These are phyloP conservation scores for Philhelius pedissequus DNA, from an alignment of 2,888 invertebrate species.

Conservation along the genomic window DNA sequence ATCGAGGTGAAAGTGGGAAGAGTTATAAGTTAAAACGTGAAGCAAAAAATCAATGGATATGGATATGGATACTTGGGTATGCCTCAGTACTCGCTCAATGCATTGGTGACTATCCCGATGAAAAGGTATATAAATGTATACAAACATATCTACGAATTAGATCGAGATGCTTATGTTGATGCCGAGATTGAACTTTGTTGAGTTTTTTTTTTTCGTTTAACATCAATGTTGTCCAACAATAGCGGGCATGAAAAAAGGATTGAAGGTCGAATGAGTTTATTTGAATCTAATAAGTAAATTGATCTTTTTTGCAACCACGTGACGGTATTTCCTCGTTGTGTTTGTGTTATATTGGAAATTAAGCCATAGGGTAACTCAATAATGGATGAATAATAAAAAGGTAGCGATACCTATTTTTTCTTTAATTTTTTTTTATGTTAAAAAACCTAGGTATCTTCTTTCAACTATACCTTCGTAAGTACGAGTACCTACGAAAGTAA, in stretches of 20 bases:
- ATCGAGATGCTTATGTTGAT: constrained; percentile 24
- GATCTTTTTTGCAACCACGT: constrained; percentile 33
- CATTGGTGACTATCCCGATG: not conserved
- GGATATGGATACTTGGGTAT: constrained; percentile 26
- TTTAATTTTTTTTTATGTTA: too few species aligned
- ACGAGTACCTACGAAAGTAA: too few species aligned
- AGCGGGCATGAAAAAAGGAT: constrained; percentile 9
- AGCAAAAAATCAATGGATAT: constrained; percentile 58
- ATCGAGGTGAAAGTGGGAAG: constrained; percentile 56
- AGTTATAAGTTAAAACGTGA: constrained; percentile 48
- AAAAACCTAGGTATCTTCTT: too few species aligned
- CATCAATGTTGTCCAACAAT: not conserved
- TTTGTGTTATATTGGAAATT: not conserved
- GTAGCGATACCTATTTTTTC: too few species aligned
- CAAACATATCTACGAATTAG: not conserved
- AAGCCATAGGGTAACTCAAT: not conserved
- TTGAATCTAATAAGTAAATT: constrained; percentile 23
- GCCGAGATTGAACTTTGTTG: constrained; percentile 20
- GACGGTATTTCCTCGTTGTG: not conserved
- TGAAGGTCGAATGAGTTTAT: constrained; percentile 41
- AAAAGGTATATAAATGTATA: not conserved
- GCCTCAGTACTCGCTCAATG: not conserved
- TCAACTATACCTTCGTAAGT: too few species aligned
- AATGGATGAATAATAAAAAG: too few species aligned
- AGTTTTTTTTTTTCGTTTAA: not conserved